phyloP scores from a whole-genome alignment of 2,888 invertebrate species.

The Maniola hyperantus region DNA sequence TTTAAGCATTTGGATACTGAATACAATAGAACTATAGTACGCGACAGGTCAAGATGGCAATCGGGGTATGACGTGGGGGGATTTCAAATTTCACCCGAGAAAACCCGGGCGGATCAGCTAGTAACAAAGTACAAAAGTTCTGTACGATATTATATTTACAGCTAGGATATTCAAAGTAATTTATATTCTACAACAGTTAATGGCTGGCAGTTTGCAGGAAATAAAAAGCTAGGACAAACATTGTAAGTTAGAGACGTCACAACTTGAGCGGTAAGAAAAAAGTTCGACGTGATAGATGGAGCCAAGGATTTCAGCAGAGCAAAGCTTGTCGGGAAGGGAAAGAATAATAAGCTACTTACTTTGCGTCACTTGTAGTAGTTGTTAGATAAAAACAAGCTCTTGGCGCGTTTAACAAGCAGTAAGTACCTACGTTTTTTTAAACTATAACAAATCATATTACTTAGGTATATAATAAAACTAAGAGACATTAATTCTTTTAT shows the following conservation, averaged over 20 bases:
- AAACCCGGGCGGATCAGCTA: too few species aligned
- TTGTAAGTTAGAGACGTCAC: slow-evolving; percentile 29
- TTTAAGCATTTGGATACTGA: background rate
- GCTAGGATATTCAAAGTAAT: slow-evolving; percentile 12
- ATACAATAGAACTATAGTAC: too few species aligned
- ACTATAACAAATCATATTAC: too few species aligned
- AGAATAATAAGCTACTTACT: slow-evolving; percentile 23
- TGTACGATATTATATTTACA: background rate
- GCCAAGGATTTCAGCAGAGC: slow-evolving; percentile 30
- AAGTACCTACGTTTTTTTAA: background rate
- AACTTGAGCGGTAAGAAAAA: slow-evolving; percentile 29
- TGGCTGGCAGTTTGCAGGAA: slow-evolving; percentile 19
- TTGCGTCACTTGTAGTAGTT: slow-evolving; percentile 8
- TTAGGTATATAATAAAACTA: too few species aligned
- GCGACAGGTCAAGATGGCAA: too few species aligned
- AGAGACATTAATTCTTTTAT: too few species aligned
- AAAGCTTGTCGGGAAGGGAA: slow-evolving; percentile 26
- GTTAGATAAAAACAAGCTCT: background rate
- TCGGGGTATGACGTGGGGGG: too few species aligned
- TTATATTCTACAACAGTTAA: slow-evolving; percentile 23
- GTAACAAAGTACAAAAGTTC: background rate
- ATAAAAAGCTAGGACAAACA: slow-evolving; percentile 29
- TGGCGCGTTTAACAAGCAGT: background rate
- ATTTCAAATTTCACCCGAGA: too few species aligned
- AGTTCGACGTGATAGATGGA: slow-evolving; percentile 28